Evolutionary conservation across 2,888 invertebrate species (phyloP).

Genomic region (Scrobipalpa atriplicella): DNA sequence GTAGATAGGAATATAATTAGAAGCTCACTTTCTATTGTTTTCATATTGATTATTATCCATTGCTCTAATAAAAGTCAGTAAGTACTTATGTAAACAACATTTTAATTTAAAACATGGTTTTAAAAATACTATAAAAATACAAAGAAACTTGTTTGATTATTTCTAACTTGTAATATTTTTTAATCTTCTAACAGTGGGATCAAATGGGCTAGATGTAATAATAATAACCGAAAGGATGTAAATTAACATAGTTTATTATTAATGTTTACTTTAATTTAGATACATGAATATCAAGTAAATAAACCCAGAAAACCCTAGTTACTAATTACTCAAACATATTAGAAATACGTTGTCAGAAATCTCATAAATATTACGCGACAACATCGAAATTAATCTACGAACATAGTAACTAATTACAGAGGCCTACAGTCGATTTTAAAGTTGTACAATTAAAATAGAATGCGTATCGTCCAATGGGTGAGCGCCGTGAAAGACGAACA

Average conservation of each 20-base stretch:
- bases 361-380: constrained; percentile 23
- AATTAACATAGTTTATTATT: too few species aligned
- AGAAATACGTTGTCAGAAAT: constrained; percentile 13
- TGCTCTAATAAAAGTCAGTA: not conserved
- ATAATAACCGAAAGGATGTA: too few species aligned
- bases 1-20: not conserved
- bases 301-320: not conserved
- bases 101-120: too few species aligned
- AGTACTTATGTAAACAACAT: too few species aligned
- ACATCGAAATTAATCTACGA: constrained; percentile 20
- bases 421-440: constrained; percentile 63
- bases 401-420: constrained; percentile 25
- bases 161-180: too few species aligned
- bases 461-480: constrained; percentile 46
- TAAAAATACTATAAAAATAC: too few species aligned
- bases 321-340: constrained; percentile 1
- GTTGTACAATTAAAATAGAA: constrained; percentile 56
- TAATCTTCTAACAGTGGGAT: too few species aligned
- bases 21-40: constrained; percentile 18
- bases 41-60: not conserved
- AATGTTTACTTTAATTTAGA: too few species aligned
- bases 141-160: too few species aligned
- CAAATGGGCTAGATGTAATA: too few species aligned
- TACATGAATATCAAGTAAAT: not conserved
- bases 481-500: constrained; percentile 36